Conservation (phyloP, 2,113 vertebrate species). For the Cephalopholis sonnerati region DNA sequence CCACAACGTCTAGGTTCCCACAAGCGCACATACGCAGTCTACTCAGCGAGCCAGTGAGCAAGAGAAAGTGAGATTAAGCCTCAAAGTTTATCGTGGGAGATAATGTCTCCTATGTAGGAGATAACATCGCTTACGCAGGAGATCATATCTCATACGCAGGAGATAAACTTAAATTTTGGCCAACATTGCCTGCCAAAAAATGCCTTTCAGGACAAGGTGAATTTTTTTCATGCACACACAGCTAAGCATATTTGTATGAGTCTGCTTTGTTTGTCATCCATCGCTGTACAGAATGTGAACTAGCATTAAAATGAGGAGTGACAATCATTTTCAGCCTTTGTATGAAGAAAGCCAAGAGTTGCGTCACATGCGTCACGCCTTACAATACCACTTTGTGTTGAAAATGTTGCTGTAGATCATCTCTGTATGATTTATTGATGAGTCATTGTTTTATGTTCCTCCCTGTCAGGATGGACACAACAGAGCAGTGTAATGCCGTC, state of each 20-base stretch:
- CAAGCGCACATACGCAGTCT: too few relatives aligned
- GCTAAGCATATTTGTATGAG: not conserved
- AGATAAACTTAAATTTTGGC: too few relatives aligned
- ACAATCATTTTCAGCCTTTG: not conserved
- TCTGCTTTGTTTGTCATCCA: not conserved
- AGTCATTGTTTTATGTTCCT: conserved; percentile 32
- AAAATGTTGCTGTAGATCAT: not conserved
- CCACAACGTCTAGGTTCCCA: too few relatives aligned
- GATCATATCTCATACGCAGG: too few relatives aligned
- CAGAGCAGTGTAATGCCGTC: conserved; percentile 89
- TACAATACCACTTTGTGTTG: conserved; percentile 7
- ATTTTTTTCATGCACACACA: not conserved
- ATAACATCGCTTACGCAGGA: too few relatives aligned
- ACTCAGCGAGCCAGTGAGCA: too few relatives aligned
- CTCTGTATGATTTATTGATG: conserved; percentile 10
- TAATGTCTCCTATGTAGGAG: too few relatives aligned
- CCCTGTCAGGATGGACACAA: conserved; percentile 94
- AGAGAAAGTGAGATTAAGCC: too few relatives aligned
- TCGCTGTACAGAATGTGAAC: not conserved
- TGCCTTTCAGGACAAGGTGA: too few relatives aligned
- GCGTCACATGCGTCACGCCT: not conserved
- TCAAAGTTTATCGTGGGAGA: too few relatives aligned
- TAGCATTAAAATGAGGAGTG: not conserved
- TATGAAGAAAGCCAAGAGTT: not conserved
- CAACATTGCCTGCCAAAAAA: too few relatives aligned